These are phyloP conservation scores for Nestor notabilis DNA, from an alignment of 2,113 vertebrate genomes.

Conservation along the genomic window DNA sequence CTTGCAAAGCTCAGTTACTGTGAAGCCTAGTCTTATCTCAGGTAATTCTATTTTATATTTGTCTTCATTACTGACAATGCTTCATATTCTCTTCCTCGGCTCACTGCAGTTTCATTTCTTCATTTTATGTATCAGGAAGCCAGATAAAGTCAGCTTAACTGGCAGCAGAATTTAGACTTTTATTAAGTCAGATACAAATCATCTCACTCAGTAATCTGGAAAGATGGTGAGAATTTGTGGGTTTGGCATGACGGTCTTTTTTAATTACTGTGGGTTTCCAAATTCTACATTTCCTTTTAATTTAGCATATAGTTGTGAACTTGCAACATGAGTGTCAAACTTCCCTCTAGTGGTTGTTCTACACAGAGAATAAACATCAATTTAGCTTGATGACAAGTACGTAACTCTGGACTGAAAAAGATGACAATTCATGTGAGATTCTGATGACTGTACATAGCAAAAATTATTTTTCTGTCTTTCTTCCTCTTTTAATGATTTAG, in stretches of 20 bases:
- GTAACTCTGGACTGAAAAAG: background rate
- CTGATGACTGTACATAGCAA: background rate
- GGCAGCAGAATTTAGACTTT: conserved; percentile 1
- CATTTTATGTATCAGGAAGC: conserved; percentile 3
- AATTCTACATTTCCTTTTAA: background rate
- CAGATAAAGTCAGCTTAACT: background rate
- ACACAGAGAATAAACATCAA: conserved; percentile 37
- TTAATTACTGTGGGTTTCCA: conserved; percentile 29
- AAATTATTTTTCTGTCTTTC: conserved; percentile 11
- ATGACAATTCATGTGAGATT: background rate
- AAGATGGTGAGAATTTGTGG: background rate
- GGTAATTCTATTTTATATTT: conserved; percentile 1
- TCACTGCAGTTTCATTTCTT: conserved; percentile 10
- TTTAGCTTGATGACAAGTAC: conserved; percentile 28
- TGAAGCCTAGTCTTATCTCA: background rate
- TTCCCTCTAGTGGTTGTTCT: conserved; percentile 58
- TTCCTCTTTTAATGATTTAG: conserved; percentile 14
- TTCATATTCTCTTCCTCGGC: background rate
- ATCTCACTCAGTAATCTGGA: conserved; percentile 11
- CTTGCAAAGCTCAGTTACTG: background rate
- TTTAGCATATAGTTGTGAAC: conserved; percentile 17
- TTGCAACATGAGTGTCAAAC: conserved; percentile 27
- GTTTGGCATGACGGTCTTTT: conserved; percentile 17
- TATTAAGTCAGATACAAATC: conserved; percentile 41
- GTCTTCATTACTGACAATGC: conserved; percentile 4